Evolutionary conservation across 2,888 invertebrate species (phyloP), one percentile per base, ranked within the genome.

Genomic region (Zaprionus bogoriensis): DNA sequence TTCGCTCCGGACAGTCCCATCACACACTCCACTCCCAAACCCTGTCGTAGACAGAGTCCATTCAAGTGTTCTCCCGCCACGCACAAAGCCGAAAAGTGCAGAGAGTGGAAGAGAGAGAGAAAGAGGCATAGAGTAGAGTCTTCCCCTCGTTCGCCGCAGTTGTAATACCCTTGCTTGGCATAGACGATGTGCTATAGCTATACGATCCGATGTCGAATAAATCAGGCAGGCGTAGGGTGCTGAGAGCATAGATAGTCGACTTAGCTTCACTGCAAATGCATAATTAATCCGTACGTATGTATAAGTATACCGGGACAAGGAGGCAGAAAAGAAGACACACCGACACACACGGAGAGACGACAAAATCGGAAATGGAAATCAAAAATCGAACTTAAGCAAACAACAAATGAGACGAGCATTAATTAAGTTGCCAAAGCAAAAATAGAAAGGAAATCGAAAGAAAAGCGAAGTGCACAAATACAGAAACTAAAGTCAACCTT

Each of bases 331-430:
- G 12, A 14, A 32, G 7, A 14, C 6, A 12, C 30, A 30, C 2
- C 38, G 53, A 52, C 50, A n/a, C 9, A 20, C 50, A 36, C 22
- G 28, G 42, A 19, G 20, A n/a, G n/a, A n/a, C n/a, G 27, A 10
- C 17, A 51, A 19, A 48, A 50, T 19, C 27, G 50, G 55, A 67
- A 74, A 65, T 48, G 30, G 58, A 67, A 67, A 64, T 51, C 53
- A 60, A 70, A 59, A 77, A 57, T 72, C 68, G 57, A 67, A 76
- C 66, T 62, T 64, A 71, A 58, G 61, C 52, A 67, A 70, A 46
- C 28, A n/a, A 46, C 20, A 48, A 48, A 20, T 22, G 44, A 58
- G 42, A 32, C 20, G 17, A 44, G 41, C 57, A 57, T 57, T 25
- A 57, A 50, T 50, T 57, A 57, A 27, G 39, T 50, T 67, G 38